phyloP scores from a whole-genome alignment of 2,113 vertebrate genomes.

The Cinclus mexicanus region DNA sequence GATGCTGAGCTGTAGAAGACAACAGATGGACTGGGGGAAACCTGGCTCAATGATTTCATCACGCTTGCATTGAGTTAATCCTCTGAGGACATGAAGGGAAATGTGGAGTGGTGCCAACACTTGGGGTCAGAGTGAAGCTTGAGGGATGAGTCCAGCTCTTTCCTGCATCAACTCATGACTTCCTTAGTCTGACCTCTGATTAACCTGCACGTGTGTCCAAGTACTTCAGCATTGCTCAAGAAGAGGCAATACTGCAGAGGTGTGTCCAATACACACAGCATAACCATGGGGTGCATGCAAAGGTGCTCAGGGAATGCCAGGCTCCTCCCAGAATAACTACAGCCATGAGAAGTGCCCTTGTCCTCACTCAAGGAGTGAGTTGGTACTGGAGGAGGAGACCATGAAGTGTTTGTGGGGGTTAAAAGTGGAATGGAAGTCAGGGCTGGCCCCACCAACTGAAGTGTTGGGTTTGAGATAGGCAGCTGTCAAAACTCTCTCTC shows the following conservation, averaged over 20 bases:
- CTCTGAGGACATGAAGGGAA: background rate
- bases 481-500: background rate
- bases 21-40: background rate
- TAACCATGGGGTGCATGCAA: background rate
- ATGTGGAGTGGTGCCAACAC: background rate
- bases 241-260: background rate
- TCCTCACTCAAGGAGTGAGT: background rate
- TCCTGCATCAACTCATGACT: background rate
- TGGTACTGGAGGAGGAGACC: background rate
- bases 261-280: background rate
- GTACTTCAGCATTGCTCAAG: background rate
- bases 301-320: background rate
- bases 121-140: background rate
- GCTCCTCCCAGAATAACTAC: background rate
- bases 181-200: background rate
- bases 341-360: background rate
- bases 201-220: background rate
- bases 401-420: background rate
- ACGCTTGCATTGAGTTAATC: background rate
- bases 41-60: background rate
- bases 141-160: background rate
- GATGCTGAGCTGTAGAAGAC: fast-evolving
- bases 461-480: background rate
- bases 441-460: background rate
- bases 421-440: background rate